These are phyloP conservation scores for Melanotaenia trifasciata DNA, from an alignment of 2,797 vertebrate genomes.

Conservation along the genomic window DNA sequence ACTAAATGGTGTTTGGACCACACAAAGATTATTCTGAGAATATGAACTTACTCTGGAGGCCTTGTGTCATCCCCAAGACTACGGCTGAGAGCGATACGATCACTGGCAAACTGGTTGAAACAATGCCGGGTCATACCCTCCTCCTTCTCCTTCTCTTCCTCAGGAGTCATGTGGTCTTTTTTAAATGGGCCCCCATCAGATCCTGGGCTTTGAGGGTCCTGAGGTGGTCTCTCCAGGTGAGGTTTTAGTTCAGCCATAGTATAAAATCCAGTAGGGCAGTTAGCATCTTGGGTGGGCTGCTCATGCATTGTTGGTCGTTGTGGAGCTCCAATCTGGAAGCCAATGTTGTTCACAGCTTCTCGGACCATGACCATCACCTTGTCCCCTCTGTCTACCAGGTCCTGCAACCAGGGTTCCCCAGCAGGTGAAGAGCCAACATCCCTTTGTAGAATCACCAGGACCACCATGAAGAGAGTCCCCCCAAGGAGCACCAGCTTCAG, in stretches of 20 bases:
- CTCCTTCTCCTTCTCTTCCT: slow-evolving; percentile 90
- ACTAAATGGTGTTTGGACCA: slow-evolving; percentile 30
- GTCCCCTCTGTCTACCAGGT: slow-evolving; percentile 87
- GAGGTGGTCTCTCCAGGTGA: slow-evolving; percentile 86
- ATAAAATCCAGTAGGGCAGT: slow-evolving; percentile 89
- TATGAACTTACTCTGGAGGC: slow-evolving; percentile 89
- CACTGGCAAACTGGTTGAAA: slow-evolving; percentile 96
- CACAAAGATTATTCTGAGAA: slow-evolving; percentile 15
- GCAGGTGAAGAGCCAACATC: slow-evolving; percentile 70
- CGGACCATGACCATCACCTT: slow-evolving; percentile 89
- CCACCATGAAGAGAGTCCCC: slow-evolving; percentile 86
- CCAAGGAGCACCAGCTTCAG: slow-evolving; percentile 87
- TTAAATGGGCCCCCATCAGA: slow-evolving; percentile 87
- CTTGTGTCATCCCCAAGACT: slow-evolving; percentile 92
- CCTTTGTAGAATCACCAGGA: slow-evolving; percentile 89
- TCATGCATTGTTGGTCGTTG: slow-evolving; percentile 58
- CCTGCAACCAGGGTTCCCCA: slow-evolving; percentile 90
- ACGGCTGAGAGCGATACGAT: slow-evolving; percentile 93
- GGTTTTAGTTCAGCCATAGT: slow-evolving; percentile 86
- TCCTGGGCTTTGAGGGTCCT: slow-evolving; percentile 85
- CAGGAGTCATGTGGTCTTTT: slow-evolving; percentile 81
- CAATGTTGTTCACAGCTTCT: slow-evolving; percentile 90
- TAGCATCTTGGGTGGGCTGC: slow-evolving; percentile 56
- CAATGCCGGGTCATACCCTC: slow-evolving; percentile 92
- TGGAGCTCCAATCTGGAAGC: slow-evolving; percentile 91